phyloP scores from a whole-genome alignment of 2,113 vertebrate genomes.

The Charadrius vociferus region DNA sequence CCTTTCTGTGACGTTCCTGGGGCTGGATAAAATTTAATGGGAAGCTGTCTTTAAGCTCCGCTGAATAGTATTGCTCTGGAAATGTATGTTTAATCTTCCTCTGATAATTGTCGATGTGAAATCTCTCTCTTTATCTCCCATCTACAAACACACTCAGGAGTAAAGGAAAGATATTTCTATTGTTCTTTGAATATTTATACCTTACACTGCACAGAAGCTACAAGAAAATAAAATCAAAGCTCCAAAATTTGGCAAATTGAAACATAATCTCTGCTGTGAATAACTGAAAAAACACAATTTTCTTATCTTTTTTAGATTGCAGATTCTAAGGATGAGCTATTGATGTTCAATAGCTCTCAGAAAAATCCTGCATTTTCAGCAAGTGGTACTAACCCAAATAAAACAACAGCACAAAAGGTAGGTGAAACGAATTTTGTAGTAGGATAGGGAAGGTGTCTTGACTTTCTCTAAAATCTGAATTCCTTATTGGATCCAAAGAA shows the following conservation, averaged over 20 bases:
- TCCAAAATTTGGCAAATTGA: background rate
- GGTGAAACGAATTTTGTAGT: background rate
- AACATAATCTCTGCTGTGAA: background rate
- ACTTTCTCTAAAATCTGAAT: background rate
- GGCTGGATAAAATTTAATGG: background rate
- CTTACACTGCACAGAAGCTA: background rate
- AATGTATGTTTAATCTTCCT: background rate
- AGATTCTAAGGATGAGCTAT: conserved; percentile 81
- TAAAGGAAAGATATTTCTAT: background rate
- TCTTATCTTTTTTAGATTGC: conserved; percentile 79
- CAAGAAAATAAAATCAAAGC: background rate
- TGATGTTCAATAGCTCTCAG: conserved; percentile 78
- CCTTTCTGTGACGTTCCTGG: background rate
- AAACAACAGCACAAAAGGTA: conserved; percentile 77
- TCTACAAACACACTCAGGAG: background rate
- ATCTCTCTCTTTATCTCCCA: background rate
- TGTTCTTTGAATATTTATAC: background rate
- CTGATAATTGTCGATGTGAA: background rate
- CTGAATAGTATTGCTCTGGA: background rate
- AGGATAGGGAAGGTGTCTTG: background rate
- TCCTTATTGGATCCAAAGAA: background rate
- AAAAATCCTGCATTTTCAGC: conserved; percentile 66
- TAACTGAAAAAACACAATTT: background rate
- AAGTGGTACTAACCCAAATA: conserved; percentile 46
- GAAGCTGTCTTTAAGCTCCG: background rate